These are phyloP conservation scores for human DNA, from an alignment of 2,113 vertebrate species.

Conservation along the genomic window DNA sequence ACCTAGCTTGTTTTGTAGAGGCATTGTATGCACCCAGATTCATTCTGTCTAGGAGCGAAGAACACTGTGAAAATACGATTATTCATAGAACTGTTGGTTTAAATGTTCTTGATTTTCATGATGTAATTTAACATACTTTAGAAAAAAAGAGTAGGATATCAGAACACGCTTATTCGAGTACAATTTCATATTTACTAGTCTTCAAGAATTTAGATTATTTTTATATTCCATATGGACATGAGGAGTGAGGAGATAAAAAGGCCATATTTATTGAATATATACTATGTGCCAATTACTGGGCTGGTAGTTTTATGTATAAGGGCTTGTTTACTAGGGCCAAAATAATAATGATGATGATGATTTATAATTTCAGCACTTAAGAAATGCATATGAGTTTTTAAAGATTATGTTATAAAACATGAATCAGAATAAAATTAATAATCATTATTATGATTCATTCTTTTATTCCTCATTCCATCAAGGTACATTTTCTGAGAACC, in stretches of 20 bases:
- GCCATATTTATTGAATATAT: background rate
- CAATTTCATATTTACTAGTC: background rate
- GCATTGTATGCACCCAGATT: background rate
- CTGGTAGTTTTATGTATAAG: background rate
- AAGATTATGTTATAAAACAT: background rate
- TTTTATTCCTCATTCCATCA: background rate
- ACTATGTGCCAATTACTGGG: background rate
- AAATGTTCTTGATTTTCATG: background rate
- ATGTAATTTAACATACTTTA: background rate
- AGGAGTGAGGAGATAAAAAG: background rate
- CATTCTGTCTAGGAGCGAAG: background rate
- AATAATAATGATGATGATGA: background rate
- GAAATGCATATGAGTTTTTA: background rate
- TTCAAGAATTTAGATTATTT: conserved; percentile 25
- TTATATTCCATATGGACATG: background rate
- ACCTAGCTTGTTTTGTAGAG: background rate
- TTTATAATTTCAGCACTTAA: background rate
- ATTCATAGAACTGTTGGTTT: background rate
- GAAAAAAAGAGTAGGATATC: background rate
- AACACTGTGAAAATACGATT: background rate
- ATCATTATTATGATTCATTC: background rate
- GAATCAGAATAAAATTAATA: background rate
- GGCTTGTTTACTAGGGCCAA: background rate
- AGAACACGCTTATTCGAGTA: background rate
- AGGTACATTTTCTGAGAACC: background rate